Base-by-base conservation (phyloP, 2,888 invertebrate species). In the Agriotes lineatus region DNA sequence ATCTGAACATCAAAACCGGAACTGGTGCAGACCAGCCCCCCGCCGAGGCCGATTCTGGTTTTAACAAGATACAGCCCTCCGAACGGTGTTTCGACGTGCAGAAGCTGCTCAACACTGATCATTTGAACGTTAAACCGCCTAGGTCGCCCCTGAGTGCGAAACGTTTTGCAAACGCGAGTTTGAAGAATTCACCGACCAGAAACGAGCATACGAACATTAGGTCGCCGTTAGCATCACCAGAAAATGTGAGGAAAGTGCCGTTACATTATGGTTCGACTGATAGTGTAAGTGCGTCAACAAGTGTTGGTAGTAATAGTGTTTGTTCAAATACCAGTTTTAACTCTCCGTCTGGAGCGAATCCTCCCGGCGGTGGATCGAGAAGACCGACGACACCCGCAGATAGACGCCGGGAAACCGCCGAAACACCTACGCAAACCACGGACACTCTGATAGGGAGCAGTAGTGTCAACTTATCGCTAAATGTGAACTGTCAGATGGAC, bases 401-500 rank as follows among this genome's bases (percentile, higher is more conserved):
- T 12, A 67, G 35, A 35, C 63, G 64, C 1, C 58, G 77, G 59
- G 79, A 81, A 65, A 79, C 80, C 48, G 80, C 77, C 16, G 82
- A 81, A n/a, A 82, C 82, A 3, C 82, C 82, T 5, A 82, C 82
- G n/a, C 82, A 83, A 79, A 82, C 83, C 58, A 83, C 83, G 54
- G 82, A 83, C 66, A 83, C 84, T n/a, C 72, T 83, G 58, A 57
- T 82, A 30, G 77, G 76, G 22, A 70, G 69, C 85, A 66, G 71
- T 16, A 79, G 78, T 50, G 84, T 90, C 30, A 91, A 90, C 79
- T 85, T 90, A 71, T 90, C 90, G 70, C 86, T 91, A 44, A 89
- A 89, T 82, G 88, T 90, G 57, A 89, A 89, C 80, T 89, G 88
- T 83, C 83, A 88, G 18, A 77, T 84, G 77, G 83, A 82, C 64